phyloP scores from a whole-genome alignment of 2,888 invertebrate species.

The Dyspetes luteomarginatus region DNA sequence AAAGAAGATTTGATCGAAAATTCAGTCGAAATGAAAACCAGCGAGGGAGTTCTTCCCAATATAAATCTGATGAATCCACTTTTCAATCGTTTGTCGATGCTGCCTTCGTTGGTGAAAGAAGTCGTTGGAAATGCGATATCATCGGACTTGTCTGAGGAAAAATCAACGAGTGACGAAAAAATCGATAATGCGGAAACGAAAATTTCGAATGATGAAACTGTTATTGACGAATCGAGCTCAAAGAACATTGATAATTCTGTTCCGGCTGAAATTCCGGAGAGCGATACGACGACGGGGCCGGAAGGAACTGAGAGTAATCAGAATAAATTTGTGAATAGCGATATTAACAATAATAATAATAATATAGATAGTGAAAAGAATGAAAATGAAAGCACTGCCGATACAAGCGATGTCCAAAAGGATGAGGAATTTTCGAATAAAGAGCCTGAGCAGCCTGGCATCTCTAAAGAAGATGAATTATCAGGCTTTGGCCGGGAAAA shows the following conservation, averaged over 20 bases:
- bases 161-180: not conserved
- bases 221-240: not conserved
- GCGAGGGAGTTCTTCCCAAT: conserved; percentile 52
- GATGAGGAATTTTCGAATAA: conserved; percentile 21
- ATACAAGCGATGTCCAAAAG: conserved; percentile 15
- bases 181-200: not conserved
- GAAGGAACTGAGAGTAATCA: conserved; percentile 38
- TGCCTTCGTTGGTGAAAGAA: conserved; percentile 45
- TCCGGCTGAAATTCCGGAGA: conserved; percentile 21
- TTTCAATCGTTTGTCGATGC: conserved; percentile 48
- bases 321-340: conserved; percentile 31
- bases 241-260: not conserved
- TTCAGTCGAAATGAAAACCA: conserved; percentile 43
- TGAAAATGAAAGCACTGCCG: conserved; percentile 43
- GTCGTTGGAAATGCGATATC: conserved; percentile 37
- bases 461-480: conserved; percentile 63
- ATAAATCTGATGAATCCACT: conserved; percentile 51
- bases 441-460: conserved; percentile 65
- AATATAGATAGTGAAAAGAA: conserved; percentile 5
- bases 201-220: not conserved
- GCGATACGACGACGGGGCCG: not conserved
- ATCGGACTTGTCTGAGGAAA: not conserved
- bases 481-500: conserved; percentile 71
- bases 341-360: conserved; percentile 20
- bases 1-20: conserved; percentile 6